phyloP scores from a whole-genome alignment of 2,797 vertebrate genomes.

The Poeciliopsis infans region DNA sequence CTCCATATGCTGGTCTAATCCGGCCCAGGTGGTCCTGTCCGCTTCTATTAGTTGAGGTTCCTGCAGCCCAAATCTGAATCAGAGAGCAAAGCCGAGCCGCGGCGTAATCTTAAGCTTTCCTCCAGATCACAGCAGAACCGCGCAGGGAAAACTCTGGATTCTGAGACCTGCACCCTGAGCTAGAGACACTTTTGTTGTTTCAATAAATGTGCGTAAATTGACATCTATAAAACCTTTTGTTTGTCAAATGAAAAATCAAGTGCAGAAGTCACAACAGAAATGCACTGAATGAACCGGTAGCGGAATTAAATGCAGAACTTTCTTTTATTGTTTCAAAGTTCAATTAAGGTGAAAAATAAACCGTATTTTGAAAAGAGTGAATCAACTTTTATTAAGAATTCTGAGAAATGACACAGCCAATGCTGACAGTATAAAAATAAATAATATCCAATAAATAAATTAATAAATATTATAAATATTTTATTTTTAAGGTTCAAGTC shows the following conservation, averaged over 20 bases:
- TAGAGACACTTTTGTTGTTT: not conserved
- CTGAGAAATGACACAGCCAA: slow-evolving; percentile 24
- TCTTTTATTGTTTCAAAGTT: not conserved
- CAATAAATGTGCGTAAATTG: not conserved
- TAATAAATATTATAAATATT: slow-evolving; percentile 1
- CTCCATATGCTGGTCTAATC: slow-evolving; percentile 76
- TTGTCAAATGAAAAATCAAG: not conserved
- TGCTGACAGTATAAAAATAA: slow-evolving; percentile 12
- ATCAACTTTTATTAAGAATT: slow-evolving; percentile 50
- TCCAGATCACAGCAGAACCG: slow-evolving; percentile 1
- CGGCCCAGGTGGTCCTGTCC: slow-evolving; percentile 79
- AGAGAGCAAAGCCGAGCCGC: not conserved
- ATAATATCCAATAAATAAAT: not conserved
- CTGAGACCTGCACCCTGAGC: not conserved
- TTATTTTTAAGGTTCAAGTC: slow-evolving; percentile 3
- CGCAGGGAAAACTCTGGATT: not conserved
- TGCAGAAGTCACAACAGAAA: not conserved
- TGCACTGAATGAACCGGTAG: not conserved
- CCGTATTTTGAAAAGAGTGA: not conserved
- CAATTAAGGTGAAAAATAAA: not conserved
- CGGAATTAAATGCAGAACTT: not conserved
- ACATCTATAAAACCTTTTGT: not conserved
- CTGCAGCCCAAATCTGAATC: slow-evolving; percentile 10
- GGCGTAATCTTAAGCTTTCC: slow-evolving; percentile 12
- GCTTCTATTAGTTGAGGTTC: slow-evolving; percentile 65